Evolutionary conservation across 2,888 invertebrate species (phyloP), one percentile per base, ranked within the genome.

Genomic region (Hyalella azteca): DNA sequence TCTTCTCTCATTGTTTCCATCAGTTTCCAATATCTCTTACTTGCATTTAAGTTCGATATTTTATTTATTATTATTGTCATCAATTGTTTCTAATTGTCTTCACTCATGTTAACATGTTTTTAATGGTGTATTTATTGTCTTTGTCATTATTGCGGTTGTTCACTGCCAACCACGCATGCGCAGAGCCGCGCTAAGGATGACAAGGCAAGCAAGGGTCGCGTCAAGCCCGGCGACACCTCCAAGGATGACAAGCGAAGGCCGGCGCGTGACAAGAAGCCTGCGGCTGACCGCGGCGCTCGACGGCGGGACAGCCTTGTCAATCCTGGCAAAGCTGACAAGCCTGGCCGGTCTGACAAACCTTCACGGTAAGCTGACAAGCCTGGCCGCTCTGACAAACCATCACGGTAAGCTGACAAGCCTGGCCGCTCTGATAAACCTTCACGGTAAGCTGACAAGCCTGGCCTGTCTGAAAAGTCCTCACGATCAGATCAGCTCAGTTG

Each of bases 151-250:
- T n/a, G n/a, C n/a, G n/a, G n/a, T n/a, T n/a, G n/a, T n/a, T n/a
- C n/a, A n/a, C n/a, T 26, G 54, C 13, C 1, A 22, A 15, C 13
- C 29, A 19, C 54, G 9, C 13, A 15, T 32, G 39, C 36, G n/a
- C 66, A 66, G 66, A n/a, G 36, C n/a, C 66, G 66, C 7, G 32
- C 66, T 11, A 59, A 59, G n/a, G 54, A 54, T 54, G 54, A 54
- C 59, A 7, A 26, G 66, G 36, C 19, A 3, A 29, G 19, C 66
- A 66, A 66, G 19, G 39, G 36, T 15, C 7, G 29, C 11, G 19
- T 19, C 1, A 32, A 15, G 4, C 29, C 39, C 11, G 66, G 66
- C 26, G 66, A 66, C 36, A 4, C 9, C 54, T 9, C 11, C 15
- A 66, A 66, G 19, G 66, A 66, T n/a, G 66, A 66, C 66, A 32